Base-by-base conservation (phyloP, 2,797 vertebrate genomes). In the Tarsius wallacei region DNA sequence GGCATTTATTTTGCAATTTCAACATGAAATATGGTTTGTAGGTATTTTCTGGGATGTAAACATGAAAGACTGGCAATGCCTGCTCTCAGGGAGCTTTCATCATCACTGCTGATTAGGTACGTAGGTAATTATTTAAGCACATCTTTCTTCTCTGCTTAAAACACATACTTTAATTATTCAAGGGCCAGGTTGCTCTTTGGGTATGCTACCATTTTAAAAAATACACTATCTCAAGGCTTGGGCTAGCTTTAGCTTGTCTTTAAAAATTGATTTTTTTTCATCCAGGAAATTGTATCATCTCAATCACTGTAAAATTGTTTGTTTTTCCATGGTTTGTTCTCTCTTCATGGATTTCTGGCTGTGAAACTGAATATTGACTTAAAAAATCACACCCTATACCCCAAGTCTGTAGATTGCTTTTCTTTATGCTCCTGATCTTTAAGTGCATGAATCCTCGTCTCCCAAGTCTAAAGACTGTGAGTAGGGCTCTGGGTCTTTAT, bases 331-430 rank as follows among this genome's bases (percentile, higher is more conserved):
- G 51, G 57, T 31, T 77, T 93, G 33, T 93, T 93, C 36, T 96
- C 51, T 90, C 42, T 96, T 78, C 68, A 90, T 24, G 31, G 73
- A 36, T 93, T 94, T 33, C 51, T 85, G 49, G 53, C 78, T 91
- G 81, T 96, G 53, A 96, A 95, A 93, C 66, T 91, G 53, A 90
- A 87, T 93, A 80, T 87, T 94, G 87, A 96, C 51, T 97, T 84
- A 22, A 47, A 71, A 77, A 86, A 63, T 80, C 74, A 68, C 7
- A 77, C 61, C 14, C 5, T 66, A 4, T 36, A 24, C 16, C 21
- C 49, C 87, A 91, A 91, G 64, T 84, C 80, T 85, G 12, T 15
- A 57, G 22, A 4, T 90, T 94, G 31, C 64, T 70, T 73, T 81
- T 93, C 91, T 77, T 74, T 31, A 71, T 81, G 76, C 24, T 5